phyloP scores from a whole-genome alignment of 2,113 vertebrate species.

The Anoura caudifer region DNA sequence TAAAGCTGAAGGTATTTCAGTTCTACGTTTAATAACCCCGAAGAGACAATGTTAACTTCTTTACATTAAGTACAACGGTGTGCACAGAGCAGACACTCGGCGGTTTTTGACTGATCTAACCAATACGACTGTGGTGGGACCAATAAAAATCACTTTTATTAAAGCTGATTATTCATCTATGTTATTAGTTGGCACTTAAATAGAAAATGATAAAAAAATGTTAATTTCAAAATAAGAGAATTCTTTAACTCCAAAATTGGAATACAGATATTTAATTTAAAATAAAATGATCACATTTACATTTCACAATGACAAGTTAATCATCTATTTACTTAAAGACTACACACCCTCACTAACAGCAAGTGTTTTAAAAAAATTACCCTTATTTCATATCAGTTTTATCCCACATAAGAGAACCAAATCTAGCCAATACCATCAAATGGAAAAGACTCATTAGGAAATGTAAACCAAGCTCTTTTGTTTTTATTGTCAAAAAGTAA shows the following conservation, averaged over 20 bases:
- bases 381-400: background rate
- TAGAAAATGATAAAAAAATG: background rate
- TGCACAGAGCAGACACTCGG: background rate
- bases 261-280: background rate
- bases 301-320: constrained; percentile 27
- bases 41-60: background rate
- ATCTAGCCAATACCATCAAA: background rate
- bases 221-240: background rate
- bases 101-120: background rate
- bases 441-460: background rate
- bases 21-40: background rate
- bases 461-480: background rate
- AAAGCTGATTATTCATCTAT: background rate
- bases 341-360: background rate
- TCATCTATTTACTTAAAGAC: background rate
- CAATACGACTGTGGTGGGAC: background rate
- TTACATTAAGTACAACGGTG: background rate
- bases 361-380: background rate
- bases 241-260: background rate
- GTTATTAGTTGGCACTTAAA: background rate
- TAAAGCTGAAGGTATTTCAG: background rate
- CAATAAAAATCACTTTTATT: background rate
- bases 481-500: background rate
- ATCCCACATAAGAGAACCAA: background rate
- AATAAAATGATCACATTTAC: background rate